Base-by-base conservation (phyloP, 2,797 vertebrate species). In the Anguilla megastoma region DNA sequence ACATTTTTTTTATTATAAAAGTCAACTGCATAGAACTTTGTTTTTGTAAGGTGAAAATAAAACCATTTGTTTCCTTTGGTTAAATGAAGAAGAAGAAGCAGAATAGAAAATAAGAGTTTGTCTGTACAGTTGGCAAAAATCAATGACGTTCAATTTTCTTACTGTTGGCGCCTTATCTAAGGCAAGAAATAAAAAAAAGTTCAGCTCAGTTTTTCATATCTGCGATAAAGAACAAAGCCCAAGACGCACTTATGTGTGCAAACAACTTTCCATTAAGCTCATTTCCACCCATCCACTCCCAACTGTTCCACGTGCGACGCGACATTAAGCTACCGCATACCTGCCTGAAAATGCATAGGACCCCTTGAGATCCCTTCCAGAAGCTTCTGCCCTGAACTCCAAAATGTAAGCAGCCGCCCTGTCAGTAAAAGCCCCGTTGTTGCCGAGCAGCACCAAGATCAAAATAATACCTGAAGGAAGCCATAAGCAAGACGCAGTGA, bases 391-490 rank as follows among this genome's bases (percentile, higher is more conserved):
- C 41, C 24, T 50, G 79, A 79, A 79, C 74, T 41, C 36, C 74
- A 18, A 45, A 79, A 45, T 82, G 24, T 24, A 45, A 82, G 45
- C 27, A 33, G 45, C 79, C 50, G 79, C 41, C 76, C 36, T 9
- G n/a, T 48, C 79, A 82, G 79, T 24, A 18, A 50, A 82, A 82
- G 18, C 41, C 21, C 45, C n/a, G 41, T 82, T 45, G 36, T 45
- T 82, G 18, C 79, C 10, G 79, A 50, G 79, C 45, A 33, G 45
- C 4, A 12, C 9, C 45, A n/a, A 82, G 79, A 45, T 82, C 41
- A 80, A 82, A 82, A 24, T 21, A 24, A 82, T 82, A 82, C 79
- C 79, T 82, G 79, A 82, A 82, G 79, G 79, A 8, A n/a, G 79
- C 2, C 45, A 18, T 56, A 60, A 63, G 27, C 27, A 16, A n/a